Evolutionary conservation across 2,888 invertebrate species (phyloP).

Genomic region (Gymnoscelis rufifasciata): DNA sequence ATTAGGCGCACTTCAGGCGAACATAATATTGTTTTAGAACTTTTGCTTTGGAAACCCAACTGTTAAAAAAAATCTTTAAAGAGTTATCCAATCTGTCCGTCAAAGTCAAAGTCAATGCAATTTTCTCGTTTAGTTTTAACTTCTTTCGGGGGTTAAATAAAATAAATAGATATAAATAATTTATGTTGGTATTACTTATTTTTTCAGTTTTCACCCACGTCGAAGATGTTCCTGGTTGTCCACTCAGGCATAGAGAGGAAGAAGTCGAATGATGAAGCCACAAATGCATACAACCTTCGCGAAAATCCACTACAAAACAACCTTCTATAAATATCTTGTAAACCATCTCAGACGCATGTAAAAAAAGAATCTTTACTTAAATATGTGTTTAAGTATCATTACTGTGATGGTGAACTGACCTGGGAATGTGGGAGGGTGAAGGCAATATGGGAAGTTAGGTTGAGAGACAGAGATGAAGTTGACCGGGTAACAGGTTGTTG

Average conservation of each 20-base stretch:
- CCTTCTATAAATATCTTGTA: slow-evolving; percentile 26
- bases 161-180: no score
- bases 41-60: no score
- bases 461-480: slow-evolving; percentile 50
- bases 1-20: no score
- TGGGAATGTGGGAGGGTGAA: slow-evolving; percentile 52
- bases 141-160: no score
- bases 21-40: no score
- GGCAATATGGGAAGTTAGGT: slow-evolving; percentile 28
- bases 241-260: slow-evolving; percentile 19
- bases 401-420: slow-evolving; percentile 73
- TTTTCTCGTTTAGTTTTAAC: no score
- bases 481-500: slow-evolving; percentile 75
- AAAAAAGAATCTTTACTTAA: slow-evolving; percentile 74
- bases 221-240: slow-evolving; percentile 56
- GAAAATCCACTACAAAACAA: slow-evolving; percentile 19
- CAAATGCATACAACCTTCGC: slow-evolving; percentile 1
- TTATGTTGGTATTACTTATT: slow-evolving; percentile 7
- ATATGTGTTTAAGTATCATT: slow-evolving; percentile 78
- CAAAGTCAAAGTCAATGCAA: no score
- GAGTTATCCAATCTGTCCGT: no score
- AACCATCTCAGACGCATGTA: slow-evolving; percentile 43
- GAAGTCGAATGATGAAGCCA: slow-evolving; percentile 3
- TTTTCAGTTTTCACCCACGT: slow-evolving; percentile 58
- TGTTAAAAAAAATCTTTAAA: no score